phyloP scores from a whole-genome alignment of 1,140 invertebrate species.

The Apocrypta bakeri region DNA sequence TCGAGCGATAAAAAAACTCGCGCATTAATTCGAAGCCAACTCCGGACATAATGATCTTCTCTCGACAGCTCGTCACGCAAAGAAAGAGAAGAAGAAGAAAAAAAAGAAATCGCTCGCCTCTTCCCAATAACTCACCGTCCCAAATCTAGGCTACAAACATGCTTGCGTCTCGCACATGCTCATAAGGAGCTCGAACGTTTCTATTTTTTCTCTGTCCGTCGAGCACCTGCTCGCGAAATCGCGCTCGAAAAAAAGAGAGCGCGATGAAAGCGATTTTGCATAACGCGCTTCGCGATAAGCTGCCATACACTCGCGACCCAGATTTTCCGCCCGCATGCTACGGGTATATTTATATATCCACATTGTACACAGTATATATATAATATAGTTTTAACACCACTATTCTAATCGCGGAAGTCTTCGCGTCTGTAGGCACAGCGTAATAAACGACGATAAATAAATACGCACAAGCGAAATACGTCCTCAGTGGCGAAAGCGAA shows the following conservation, averaged over 20 bases:
- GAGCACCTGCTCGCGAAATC: not conserved
- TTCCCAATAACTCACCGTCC: not conserved
- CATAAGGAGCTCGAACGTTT: not conserved
- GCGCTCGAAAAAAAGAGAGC: slow-evolving; percentile 9
- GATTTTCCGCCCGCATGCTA: slow-evolving; percentile 68
- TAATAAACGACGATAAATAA: slow-evolving; percentile 62
- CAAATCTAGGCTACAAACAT: not conserved
- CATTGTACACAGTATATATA: too few species aligned
- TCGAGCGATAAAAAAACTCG: too few species aligned
- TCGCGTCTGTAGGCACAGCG: slow-evolving; percentile 33
- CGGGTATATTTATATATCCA: slow-evolving; percentile 61
- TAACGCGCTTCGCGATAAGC: slow-evolving; percentile 59
- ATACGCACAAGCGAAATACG: not conserved
- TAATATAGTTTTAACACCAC: not conserved
- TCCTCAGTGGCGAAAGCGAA: slow-evolving; percentile 36
- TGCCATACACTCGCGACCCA: slow-evolving; percentile 60
- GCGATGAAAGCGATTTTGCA: slow-evolving; percentile 62
- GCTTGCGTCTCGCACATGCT: not conserved
- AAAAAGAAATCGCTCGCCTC: not conserved
- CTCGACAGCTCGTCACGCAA: too few species aligned
- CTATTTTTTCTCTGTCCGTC: not conserved
- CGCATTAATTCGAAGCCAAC: too few species aligned
- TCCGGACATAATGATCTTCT: too few species aligned
- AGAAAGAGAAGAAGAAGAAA: not conserved
- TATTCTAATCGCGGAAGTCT: slow-evolving; percentile 38